Evolutionary conservation across 2,888 invertebrate genomes (phyloP).

Genomic region (Drosophila rellima): DNA sequence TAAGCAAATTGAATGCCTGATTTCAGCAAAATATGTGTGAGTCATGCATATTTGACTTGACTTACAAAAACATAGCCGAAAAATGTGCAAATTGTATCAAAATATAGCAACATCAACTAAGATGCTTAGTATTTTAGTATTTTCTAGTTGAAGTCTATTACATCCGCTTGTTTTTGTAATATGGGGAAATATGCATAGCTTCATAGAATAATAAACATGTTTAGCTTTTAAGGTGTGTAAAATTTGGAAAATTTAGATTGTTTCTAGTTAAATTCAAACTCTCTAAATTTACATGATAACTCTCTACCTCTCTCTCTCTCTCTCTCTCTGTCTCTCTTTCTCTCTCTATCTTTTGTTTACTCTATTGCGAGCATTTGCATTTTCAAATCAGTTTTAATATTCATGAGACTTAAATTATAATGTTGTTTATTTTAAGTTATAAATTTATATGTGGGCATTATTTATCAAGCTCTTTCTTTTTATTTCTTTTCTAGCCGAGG

Average conservation of each 20-base stretch:
- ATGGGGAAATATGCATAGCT: neutral
- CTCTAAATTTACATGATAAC: neutral
- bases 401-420: neutral
- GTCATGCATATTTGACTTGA: conserved; percentile 57
- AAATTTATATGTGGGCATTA: neutral
- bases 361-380: neutral
- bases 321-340: neutral
- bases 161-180: neutral
- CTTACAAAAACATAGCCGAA: conserved; percentile 22
- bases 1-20: conserved; percentile 51
- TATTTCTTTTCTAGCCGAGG: neutral
- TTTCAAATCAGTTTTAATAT: neutral
- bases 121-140: neutral
- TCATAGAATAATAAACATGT: conserved; percentile 4
- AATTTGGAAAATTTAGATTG: neutral
- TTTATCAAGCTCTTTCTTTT: neutral
- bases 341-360: neutral
- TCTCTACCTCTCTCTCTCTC: neutral
- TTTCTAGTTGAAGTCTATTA: neutral
- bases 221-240: neutral
- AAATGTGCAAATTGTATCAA: conserved; percentile 3
- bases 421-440: neutral
- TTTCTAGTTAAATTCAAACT: neutral
- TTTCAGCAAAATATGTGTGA: conserved; percentile 35
- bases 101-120: neutral